Evolutionary conservation across 2,113 vertebrate genomes (phyloP), one percentile per base, ranked within the genome.

Genomic region (Melospiza melodia): DNA sequence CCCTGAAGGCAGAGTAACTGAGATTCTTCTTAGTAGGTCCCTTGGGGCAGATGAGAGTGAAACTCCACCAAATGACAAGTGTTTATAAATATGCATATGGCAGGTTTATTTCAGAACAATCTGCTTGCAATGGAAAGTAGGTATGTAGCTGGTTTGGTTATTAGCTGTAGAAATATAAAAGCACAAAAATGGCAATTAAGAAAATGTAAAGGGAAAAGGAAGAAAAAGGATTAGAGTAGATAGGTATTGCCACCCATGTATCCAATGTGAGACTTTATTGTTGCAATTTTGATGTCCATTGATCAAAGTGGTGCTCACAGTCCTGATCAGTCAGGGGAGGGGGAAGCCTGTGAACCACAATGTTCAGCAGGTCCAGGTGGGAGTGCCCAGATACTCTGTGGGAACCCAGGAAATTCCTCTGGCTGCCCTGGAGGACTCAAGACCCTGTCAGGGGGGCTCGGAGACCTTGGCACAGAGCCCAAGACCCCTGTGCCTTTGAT

Each of bases 221-320:
- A 66, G 43, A 31, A 41, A 61, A 68, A 30, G 24, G 35, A 68
- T 83, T 31, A 62, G 48, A 69, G 30, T 13, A 41, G 48, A 69
- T 76, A 27, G 24, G 35, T 48, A 48, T 75, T 52, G 12, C 4
- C 15, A 52, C 12, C 24, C 19, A 25, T 24, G 22, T 48, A 24
- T 46, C 39, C 55, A 41, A 0, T 18, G 41, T 35, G 55, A 68
- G 21, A 55, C 9, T n/a, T 1, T 0, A 19, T 15, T 12, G 5
- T 2, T 68, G 39, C 17, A 55, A 15, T 61, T 54, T 54, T 35
- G 41, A 12, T 12, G 28, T 30, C n/a, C 62, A 21, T 25, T 39
- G 30, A 30, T 41, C 30, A 61, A 61, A 67, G 48, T 15, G 30
- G 8, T 39, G 20, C 41, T 23, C 12, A 15, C 21, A 49, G 48